Evolutionary conservation across 2,113 vertebrate species (phyloP).

Genomic region (Gallinago paraguaiae): DNA sequence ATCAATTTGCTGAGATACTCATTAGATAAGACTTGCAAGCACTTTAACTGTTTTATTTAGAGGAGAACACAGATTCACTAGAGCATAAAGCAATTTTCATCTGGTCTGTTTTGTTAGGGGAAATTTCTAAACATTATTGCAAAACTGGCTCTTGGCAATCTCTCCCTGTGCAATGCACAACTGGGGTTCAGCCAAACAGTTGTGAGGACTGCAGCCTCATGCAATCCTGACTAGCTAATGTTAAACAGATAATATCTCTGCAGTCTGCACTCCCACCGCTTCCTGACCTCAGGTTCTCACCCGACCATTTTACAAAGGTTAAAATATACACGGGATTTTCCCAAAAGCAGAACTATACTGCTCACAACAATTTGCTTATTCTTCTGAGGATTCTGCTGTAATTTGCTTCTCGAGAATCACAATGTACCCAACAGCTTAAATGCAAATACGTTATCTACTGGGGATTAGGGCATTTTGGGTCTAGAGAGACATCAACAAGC

Average conservation of each 20-base stretch:
- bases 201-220: background rate
- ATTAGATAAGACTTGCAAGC: background rate
- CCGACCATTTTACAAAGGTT: background rate
- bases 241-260: background rate
- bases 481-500: background rate
- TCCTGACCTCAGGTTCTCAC: background rate
- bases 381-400: background rate
- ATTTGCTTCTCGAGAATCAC: background rate
- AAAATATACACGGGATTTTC: background rate
- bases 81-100: background rate
- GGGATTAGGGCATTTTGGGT: background rate
- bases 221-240: background rate
- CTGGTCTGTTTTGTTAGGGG: background rate
- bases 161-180: background rate
- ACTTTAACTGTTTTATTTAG: background rate
- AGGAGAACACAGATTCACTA: background rate
- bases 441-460: background rate
- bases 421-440: background rate
- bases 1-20: background rate
- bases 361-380: background rate
- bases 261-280: background rate
- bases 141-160: slow-evolving; percentile 36
- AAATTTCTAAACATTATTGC: slow-evolving; percentile 38
- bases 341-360: background rate
- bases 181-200: slow-evolving; percentile 17